Evolutionary conservation across 2,797 vertebrate genomes (phyloP).

Genomic region (Sylvilagus floridanus): DNA sequence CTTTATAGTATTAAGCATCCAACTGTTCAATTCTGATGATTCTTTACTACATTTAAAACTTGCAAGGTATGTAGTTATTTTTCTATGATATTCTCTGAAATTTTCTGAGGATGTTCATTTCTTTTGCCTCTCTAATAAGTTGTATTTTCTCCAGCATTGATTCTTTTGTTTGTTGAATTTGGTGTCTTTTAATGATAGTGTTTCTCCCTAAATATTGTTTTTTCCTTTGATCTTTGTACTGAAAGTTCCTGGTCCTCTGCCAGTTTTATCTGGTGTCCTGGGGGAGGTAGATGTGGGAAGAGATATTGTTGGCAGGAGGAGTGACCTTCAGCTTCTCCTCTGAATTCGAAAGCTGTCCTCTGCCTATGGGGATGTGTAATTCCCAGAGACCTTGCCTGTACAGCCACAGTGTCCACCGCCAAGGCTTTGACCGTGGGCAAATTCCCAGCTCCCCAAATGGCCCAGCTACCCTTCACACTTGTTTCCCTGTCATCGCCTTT

Average conservation of each 20-base stretch:
- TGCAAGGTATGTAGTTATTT: not conserved
- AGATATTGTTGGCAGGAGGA: not conserved
- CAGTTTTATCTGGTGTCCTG: not conserved
- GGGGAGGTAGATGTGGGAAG: not conserved
- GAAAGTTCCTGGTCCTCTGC: not conserved
- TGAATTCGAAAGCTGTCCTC: not conserved
- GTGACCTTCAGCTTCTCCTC: not conserved
- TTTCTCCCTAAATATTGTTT: not conserved
- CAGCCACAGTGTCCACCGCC: not conserved
- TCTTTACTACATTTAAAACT: not conserved
- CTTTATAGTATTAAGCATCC: not conserved
- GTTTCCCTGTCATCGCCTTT: not conserved
- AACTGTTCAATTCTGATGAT: not conserved
- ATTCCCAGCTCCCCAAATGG: not conserved
- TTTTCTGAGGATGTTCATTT: not conserved
- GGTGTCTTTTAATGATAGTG: not conserved
- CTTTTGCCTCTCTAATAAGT: no score
- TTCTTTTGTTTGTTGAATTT: not conserved
- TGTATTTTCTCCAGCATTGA: no score
- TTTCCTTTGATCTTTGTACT: not conserved
- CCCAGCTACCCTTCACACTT: fast-evolving
- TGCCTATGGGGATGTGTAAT: not conserved
- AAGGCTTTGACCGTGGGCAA: not conserved
- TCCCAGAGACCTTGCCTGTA: not conserved
- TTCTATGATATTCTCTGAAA: not conserved